phyloP scores from a whole-genome alignment of 2,888 invertebrate species.

The Drosophila ustulata region DNA sequence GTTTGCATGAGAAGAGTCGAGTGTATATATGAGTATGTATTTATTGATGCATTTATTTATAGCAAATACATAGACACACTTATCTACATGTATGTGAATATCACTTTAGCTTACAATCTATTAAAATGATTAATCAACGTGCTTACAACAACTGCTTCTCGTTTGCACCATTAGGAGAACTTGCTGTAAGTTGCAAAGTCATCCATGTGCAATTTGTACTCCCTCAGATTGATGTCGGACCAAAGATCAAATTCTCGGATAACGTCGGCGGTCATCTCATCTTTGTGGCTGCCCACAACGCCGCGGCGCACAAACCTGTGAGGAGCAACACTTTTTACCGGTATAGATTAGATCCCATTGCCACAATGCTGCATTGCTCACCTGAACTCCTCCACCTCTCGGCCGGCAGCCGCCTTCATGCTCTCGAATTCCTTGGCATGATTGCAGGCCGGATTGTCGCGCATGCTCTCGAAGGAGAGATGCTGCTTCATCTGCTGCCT shows the following conservation, averaged over 20 bases:
- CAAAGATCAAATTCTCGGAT: conserved; percentile 82
- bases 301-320: conserved; percentile 83
- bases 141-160: conserved; percentile 4
- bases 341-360: background rate
- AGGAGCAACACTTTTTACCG: conserved; percentile 36
- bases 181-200: conserved; percentile 80
- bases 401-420: conserved; percentile 81
- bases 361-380: conserved; percentile 37
- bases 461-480: conserved; percentile 84
- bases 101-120: conserved; percentile 64
- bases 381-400: conserved; percentile 82
- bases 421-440: conserved; percentile 83
- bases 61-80: conserved; percentile 29
- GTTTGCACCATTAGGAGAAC: conserved; percentile 37
- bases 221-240: conserved; percentile 74
- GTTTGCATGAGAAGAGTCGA: background rate
- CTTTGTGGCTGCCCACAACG: conserved; percentile 83
- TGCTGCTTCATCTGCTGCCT: conserved; percentile 72
- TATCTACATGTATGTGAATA: conserved; percentile 28
- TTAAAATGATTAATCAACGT: conserved; percentile 46
- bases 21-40: background rate
- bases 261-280: conserved; percentile 75
- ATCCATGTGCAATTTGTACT: conserved; percentile 70
- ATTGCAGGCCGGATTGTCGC: conserved; percentile 82
- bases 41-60: conserved; percentile 39